Evolutionary conservation across 2,113 vertebrate species (phyloP), one percentile per base, ranked within the genome.

Genomic region (Melanerpes formicivorus): DNA sequence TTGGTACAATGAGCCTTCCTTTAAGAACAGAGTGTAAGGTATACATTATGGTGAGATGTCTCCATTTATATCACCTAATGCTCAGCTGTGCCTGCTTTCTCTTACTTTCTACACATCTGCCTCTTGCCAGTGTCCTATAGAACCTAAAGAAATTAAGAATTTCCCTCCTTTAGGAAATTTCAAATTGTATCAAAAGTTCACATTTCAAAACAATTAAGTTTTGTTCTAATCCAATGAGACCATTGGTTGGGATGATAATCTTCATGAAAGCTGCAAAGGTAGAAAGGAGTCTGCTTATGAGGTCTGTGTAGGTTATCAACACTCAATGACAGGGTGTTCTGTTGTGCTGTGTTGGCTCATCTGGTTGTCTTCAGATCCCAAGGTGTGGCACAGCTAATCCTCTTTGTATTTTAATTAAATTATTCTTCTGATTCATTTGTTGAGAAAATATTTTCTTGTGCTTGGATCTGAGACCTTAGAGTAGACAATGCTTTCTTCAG

Each of bases 31-130:
- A 40, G 71, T 87, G 80, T 81, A 84, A 90, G 55, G 29, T 23
- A 30, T 27, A 69, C 2, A 46, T 83, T 95, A 84, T 63, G 26
- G 37, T 83, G 75, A 89, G 42, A 87, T 93, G 89, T 95, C 74
- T 96, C 69, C 84, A 59, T 94, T 96, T 96, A 73, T 83, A 75
- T 96, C 93, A 87, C 69, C 32, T 10, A 62, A 0, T 37, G 6
- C 50, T 90, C 72, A 69, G 8, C 50, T 79, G 18, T 67, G 8
- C 30, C 40, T 78, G 11, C 12, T 44, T 95, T 54, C 17, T 88
- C 29, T 75, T 88, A n/a, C n/a, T 69, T 94, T 85, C 71, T 44
- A 22, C 18, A 42, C 8, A 21, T 32, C 66, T 85, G 18, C 5
- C 18, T 30, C 84, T 84, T 67, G n/a, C 46, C 29, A 29, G 29